A percentile compares a stretch with the other conserved stretches of the same genome.
phyloP scores from a whole-genome alignment of 2,888 invertebrate genomes.

The Coenonympha glycerion region DNA sequence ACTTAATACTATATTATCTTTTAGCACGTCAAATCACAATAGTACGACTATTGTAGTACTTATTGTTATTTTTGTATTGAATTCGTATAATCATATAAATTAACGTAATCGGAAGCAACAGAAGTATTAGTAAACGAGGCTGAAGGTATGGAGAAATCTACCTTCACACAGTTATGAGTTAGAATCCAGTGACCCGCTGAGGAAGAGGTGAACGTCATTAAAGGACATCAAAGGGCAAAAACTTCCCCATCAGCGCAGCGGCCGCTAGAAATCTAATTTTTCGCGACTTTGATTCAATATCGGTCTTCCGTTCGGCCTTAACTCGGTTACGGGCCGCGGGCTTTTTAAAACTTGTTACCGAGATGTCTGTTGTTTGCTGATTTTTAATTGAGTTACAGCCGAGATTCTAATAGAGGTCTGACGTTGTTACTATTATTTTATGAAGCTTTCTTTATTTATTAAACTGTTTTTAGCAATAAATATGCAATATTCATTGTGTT shows the following conservation, averaged over 20 bases:
- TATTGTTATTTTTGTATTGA: too few species aligned
- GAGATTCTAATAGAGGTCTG: background rate
- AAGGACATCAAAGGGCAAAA: slow-evolving; percentile 54
- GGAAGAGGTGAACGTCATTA: slow-evolving; percentile 54
- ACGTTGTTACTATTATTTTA: background rate
- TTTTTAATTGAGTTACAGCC: slow-evolving; percentile 33
- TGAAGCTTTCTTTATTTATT: too few species aligned
- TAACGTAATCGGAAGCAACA: too few species aligned
- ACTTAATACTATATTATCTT: too few species aligned
- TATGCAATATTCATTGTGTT: too few species aligned
- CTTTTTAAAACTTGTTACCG: slow-evolving; percentile 54
- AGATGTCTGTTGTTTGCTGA: slow-evolving; percentile 28
- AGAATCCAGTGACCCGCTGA: slow-evolving; percentile 28
- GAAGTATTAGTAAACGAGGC: too few species aligned
- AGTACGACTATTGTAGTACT: too few species aligned
- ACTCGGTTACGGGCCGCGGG: slow-evolving; percentile 40
- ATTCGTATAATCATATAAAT: too few species aligned
- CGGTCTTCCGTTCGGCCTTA: slow-evolving; percentile 36
- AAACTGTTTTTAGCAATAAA: too few species aligned
- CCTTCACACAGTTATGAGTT: too few species aligned
- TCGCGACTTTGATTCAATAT: slow-evolving; percentile 46
- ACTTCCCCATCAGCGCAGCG: slow-evolving; percentile 34
- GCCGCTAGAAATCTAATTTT: slow-evolving; percentile 61
- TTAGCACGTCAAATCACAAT: too few species aligned
- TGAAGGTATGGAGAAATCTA: too few species aligned